Evolutionary conservation across 2,113 vertebrate species (phyloP), one percentile per base, ranked within the genome.

Genomic region (Ramphastos sulfuratus): DNA sequence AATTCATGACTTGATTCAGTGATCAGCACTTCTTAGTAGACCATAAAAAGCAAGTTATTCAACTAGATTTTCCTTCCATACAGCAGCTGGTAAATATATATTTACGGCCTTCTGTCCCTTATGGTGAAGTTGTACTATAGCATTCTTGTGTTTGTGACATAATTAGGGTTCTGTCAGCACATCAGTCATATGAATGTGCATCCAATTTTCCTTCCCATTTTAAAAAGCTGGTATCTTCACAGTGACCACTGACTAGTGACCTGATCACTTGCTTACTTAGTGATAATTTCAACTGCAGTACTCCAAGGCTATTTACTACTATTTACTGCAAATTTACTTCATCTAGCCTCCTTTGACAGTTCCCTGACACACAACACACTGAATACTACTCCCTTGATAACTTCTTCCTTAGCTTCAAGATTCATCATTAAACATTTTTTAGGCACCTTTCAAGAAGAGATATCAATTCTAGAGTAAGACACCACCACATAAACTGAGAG

Each of bases 1-100:
- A 97, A 97, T 97, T 97, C 84, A 28, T 92, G 37, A 94, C 93
- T 96, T 95, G 91, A 96, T 94, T 94, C 93, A 96, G 83, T 87
- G 83, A 94, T 93, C 96, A 94, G 96, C 90, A 91, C 66, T 82
- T 96, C 91, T 96, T 94, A 48, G 76, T 54, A 90, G 65, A 61
- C 86, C 94, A 96, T 95, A 94, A 95, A 96, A 97, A 94, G 14
- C 78, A 64, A 96, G 80, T 66, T 86, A 24, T 76, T 81, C 74
- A 81, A 93, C 80, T 74, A 92, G 84, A 24, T 79, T 96, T 94
- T 73, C 31, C 46, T 87, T 95, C 82, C 67, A 82, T 39, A 86
- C 30, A 93, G 78, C 76, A 96, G 82, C 61, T 92, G 79, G 70
- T 77, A 85, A 89, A 96, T 52, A 92, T 71, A 46, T 24, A 94